These are phyloP conservation scores for Menidia menidia DNA, from an alignment of 2,797 vertebrate species.

Conservation along the genomic window DNA sequence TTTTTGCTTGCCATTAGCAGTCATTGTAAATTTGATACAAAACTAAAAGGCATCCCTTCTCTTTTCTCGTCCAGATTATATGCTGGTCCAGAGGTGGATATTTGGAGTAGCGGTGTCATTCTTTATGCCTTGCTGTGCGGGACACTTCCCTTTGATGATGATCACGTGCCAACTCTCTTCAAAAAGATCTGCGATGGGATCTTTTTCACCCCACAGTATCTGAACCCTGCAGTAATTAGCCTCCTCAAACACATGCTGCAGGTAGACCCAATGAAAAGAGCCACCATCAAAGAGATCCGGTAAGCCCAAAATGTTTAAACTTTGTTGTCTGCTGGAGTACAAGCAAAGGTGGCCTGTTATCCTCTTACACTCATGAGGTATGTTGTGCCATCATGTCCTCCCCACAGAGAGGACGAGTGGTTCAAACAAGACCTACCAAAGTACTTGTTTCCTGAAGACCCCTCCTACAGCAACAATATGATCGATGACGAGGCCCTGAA, in stretches of 20 bases:
- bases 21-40: background rate
- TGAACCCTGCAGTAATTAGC: slow-evolving; percentile 92
- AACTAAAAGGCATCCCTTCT: background rate
- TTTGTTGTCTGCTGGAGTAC: background rate
- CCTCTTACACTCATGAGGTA: background rate
- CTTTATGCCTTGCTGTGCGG: slow-evolving; percentile 98
- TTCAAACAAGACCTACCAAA: slow-evolving; percentile 97
- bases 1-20: background rate
- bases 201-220: slow-evolving; percentile 97
- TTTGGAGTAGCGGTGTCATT: slow-evolving; percentile 99
- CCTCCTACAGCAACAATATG: slow-evolving; percentile 96
- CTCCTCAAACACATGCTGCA: slow-evolving; percentile 98
- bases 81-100: slow-evolving; percentile 98
- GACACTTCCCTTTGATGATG: slow-evolving; percentile 96
- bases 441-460: slow-evolving; percentile 97
- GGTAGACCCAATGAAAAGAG: slow-evolving; percentile 99
- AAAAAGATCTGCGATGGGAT: slow-evolving; percentile 99
- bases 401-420: slow-evolving; percentile 94
- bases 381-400: background rate
- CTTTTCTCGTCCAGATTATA: slow-evolving; percentile 85
- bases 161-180: slow-evolving; percentile 98
- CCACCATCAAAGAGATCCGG: slow-evolving; percentile 97
- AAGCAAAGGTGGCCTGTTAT: background rate
- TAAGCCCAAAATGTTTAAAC: slow-evolving; percentile 51
- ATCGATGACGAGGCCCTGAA: slow-evolving; percentile 98